These are phyloP conservation scores for Gallinago undulata DNA, from an alignment of 2,113 vertebrate genomes.

Conservation along the genomic window DNA sequence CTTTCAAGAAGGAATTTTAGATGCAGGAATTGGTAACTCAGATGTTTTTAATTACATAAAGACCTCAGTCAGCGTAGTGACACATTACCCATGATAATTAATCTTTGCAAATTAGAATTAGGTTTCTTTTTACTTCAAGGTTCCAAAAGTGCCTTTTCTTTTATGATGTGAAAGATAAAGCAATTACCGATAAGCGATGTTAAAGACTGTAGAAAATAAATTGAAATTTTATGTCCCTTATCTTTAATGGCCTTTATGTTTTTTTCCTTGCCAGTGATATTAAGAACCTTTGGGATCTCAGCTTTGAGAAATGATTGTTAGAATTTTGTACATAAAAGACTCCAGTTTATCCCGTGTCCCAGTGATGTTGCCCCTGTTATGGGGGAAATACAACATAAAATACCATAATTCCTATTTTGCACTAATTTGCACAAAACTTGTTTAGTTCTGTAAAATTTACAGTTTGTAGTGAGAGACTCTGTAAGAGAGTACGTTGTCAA, in stretches of 20 bases:
- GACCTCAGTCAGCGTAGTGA: not conserved
- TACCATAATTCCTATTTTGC: not conserved
- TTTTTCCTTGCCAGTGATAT: not conserved
- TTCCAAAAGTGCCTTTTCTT: not conserved
- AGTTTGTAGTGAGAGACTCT: not conserved
- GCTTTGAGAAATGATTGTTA: not conserved
- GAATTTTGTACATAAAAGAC: not conserved
- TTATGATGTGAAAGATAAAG: not conserved
- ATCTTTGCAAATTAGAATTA: not conserved
- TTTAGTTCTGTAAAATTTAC: not conserved
- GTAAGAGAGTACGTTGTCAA: not conserved
- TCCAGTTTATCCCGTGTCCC: not conserved
- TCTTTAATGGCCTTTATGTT: not conserved
- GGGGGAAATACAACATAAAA: not conserved
- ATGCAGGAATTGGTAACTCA: not conserved
- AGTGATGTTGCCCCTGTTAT: not conserved
- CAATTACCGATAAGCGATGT: rapidly evolving
- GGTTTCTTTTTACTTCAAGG: not conserved
- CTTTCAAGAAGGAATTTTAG: not conserved
- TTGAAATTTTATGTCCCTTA: not conserved
- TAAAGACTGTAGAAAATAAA: not conserved
- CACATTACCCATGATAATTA: not conserved
- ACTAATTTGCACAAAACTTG: not conserved
- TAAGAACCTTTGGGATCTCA: not conserved
- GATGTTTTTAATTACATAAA: not conserved